Evolutionary conservation across 1,140 invertebrate genomes (phyloP), one percentile per base, ranked within the genome.

Genomic region (Chironomus striatipennis): DNA sequence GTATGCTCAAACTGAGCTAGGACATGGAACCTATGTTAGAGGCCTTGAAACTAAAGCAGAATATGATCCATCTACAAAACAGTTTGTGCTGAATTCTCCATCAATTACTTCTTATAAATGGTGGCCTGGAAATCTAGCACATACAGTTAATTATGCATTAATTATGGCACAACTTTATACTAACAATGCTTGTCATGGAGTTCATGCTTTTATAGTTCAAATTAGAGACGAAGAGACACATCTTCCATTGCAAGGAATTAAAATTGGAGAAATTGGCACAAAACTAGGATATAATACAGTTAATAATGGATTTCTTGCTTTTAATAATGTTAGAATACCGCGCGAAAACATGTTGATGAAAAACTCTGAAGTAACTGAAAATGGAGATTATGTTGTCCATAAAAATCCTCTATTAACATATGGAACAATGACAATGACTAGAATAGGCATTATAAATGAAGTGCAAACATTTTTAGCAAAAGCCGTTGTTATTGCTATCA

Each of bases 1-100:
- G 42, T 98, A 98, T 84, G 95, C 95, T 74, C 96, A 98, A 88
- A 98, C 96, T 12, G 96, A 98, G 84, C 84, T 98, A 24, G 95
- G 96, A 0, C 96, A 98, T 85, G 95, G 94, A 7, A 97, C 95
- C 24, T 96, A 95, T 81, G 88, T 98, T 73, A 86, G 93, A 78
- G 94, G 94, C 4, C 81, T 98, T 21, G 95, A 98, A 86, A 98
- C 95, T 0, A 94, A 91, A 0, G 92, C 95, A 1, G 94, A 91
- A 2, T 98, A 96, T 81, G 95, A 98, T 83, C 84, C 88, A 0
- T 81, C 84, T 64, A 91, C 88, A 0, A 84, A 95, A 80, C 93
- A 97, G 83, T 97, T 98, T 81, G 83, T 97, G 65, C 82, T 98
- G 0, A 88, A 98, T 80, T 91, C 92, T 75, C 96, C 95, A 0